Evolutionary conservation across 2,888 invertebrate species (phyloP).

Genomic region (Malthinus seriepunctatus): DNA sequence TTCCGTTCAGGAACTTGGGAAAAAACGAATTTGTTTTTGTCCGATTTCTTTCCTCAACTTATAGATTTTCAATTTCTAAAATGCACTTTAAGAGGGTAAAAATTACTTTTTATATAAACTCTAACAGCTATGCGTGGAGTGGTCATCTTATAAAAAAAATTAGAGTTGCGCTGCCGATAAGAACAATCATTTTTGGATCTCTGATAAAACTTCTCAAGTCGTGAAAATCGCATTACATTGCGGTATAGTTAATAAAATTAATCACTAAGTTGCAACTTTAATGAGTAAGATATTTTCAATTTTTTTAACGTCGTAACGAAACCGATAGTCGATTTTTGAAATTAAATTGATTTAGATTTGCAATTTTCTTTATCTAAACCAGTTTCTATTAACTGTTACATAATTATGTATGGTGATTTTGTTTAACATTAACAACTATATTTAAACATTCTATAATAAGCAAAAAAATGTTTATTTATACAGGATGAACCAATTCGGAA

Average conservation of each 20-base stretch:
- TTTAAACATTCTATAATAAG: too few species aligned
- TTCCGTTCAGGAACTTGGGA: constrained; percentile 20
- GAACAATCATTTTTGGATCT: too few species aligned
- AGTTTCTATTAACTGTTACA: constrained; percentile 11
- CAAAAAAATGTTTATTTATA: too few species aligned
- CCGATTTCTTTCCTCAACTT: constrained; percentile 7
- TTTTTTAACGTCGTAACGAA: constrained; percentile 6
- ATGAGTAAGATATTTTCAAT: constrained; percentile 8
- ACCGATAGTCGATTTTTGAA: constrained; percentile 5
- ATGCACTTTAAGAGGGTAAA: neutral
- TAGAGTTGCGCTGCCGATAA: too few species aligned
- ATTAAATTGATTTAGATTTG: constrained; percentile 5
- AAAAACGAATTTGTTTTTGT: constrained; percentile 16
- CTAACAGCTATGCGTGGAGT: too few species aligned
- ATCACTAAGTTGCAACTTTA: constrained; percentile 9
- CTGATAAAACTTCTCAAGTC: too few species aligned
- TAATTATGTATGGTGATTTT: constrained; percentile 10
- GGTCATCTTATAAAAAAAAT: too few species aligned
- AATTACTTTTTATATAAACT: neutral
- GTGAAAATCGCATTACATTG: neutral
- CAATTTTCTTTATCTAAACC: constrained; percentile 9
- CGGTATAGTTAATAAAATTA: neutral
- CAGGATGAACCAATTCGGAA: too few species aligned
- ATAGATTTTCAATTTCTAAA: neutral
- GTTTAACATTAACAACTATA: neutral